Evolutionary conservation across 92 coral and sea anemone species (phyloP), one percentile per base, ranked within the genome.

Genomic region (Porites rus): DNA sequence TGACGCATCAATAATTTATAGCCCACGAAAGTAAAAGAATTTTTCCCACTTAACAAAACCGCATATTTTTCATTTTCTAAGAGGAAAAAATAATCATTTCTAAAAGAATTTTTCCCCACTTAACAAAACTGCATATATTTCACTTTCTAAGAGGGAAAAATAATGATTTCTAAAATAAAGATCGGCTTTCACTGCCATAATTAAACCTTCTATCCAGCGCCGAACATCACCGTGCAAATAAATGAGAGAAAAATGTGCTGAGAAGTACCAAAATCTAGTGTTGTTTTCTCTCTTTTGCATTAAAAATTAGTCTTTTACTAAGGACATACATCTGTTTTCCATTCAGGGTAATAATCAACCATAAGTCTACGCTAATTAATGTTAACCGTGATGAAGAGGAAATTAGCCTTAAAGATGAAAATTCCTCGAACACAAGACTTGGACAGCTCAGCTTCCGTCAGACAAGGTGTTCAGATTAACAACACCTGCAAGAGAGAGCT

Each of bases 361-460:
- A 51, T n/a, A 22, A 54, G 69, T 51, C 53, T 17, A 22, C n/a
- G 20, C 43, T 52, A 68, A 80, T 80, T 66, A 80, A 66, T 66
- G 64, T 21, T 10, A 53, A 66, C 65, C 18, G 69, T 51, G 67
- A 54, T 19, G 65, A 69, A 25, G 72, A 80, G 85, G 85, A 80
- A 80, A 80, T 80, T 52, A 67, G 76, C 66, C 28, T 52, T 51
- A 67, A 56, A n/a, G 68, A 65, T 8, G 76, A 80, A 80, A 38
- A 80, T 69, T 21, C n/a, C 69, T 18, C 9, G 16, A 80, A 80
- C 14, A 66, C 54, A 80, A 79, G 25, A 80, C 68, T 22, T 31
- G 51, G 76, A 68, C 85, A 80, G 66, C 20, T 64, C 21, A 38
- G 83, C 72, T 78, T 78, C 83, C 83, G 83, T 3, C 43, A 38